Base-by-base conservation (phyloP, 37 sponge, comb jelly and placozoan genomes). In the Axinella damicornis region DNA sequence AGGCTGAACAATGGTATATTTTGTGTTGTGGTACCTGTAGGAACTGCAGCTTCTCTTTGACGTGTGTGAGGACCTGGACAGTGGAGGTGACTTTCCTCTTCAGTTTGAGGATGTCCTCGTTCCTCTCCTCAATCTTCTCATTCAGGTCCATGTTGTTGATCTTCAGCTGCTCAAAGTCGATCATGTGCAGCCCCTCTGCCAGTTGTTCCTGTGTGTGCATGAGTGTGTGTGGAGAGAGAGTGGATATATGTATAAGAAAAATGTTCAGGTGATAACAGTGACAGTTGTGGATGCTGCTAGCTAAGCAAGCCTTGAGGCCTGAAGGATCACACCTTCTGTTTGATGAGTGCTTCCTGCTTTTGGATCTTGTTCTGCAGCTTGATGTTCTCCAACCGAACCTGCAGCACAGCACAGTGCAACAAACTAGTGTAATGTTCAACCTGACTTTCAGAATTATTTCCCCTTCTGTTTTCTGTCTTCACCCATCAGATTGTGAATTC, bases 161-260 rank as follows among this genome's bases (percentile, higher is more conserved):
- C 80, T 96, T 96, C 24, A 98, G 88, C 89, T 98, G 99, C 82
- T 98, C 99, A 86, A 98, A 98, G 76, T 98, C 99, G 17, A 98
- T 96, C 89, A 96, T 87, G 77, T 98, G 97, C 9, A 98, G 90
- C 0, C 99, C 99, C 36, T 94, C 99, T 19, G 97, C 97, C 28
- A 98, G 82, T 65, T 96, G 92, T 57, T 98, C 99, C 89, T 94
- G 58, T 25, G 62, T 61, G 11, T 61, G 62, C 62, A 22, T 61
- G 62, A n/a, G n/a, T n/a, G n/a, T n/a, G n/a, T n/a, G n/a, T n/a
- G n/a, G n/a, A n/a, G n/a, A n/a, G n/a, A n/a, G n/a, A n/a, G n/a
- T n/a, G n/a, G n/a, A n/a, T n/a, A n/a, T n/a, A n/a, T n/a, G n/a
- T n/a, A n/a, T n/a, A n/a, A n/a, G n/a, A n/a, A n/a, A n/a, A n/a